phyloP scores from a whole-genome alignment of 1,140 invertebrate genomes.

The Drosophila cardini region DNA sequence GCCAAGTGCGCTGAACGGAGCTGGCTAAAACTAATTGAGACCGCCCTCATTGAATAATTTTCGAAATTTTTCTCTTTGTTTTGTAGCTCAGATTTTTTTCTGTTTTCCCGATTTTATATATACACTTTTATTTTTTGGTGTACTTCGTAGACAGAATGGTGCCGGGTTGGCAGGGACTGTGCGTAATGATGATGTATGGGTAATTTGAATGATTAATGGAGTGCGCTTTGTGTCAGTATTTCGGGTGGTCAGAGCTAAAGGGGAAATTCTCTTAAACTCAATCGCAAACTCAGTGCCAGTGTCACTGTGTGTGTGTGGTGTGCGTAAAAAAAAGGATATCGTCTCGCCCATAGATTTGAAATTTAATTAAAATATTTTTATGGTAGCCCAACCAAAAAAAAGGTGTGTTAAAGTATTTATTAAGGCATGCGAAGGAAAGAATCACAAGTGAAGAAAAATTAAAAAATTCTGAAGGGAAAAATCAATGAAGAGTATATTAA shows the following conservation, averaged over 20 bases:
- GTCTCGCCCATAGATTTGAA: slow-evolving; percentile 58
- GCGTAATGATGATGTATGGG: slow-evolving; percentile 81
- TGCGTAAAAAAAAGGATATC: slow-evolving; percentile 66
- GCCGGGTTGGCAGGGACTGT: slow-evolving; percentile 50
- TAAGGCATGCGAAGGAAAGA: slow-evolving; percentile 27
- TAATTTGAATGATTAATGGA: slow-evolving; percentile 82
- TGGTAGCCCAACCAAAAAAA: slow-evolving; percentile 54
- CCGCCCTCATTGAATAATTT: slow-evolving; percentile 83
- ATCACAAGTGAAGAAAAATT: slow-evolving; percentile 41
- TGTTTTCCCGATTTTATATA: slow-evolving; percentile 20
- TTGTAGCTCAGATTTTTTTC: slow-evolving; percentile 47
- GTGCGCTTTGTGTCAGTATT: slow-evolving; percentile 73
- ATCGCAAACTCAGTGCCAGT: not conserved
- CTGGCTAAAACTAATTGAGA: slow-evolving; percentile 80
- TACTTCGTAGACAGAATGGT: slow-evolving; percentile 63
- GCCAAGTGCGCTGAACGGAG: slow-evolving; percentile 13
- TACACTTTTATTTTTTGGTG: slow-evolving; percentile 41
- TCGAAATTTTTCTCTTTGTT: slow-evolving; percentile 54
- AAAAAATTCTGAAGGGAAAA: slow-evolving; percentile 13
- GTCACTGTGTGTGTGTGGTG: slow-evolving; percentile 31
- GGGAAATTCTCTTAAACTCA: slow-evolving; percentile 31
- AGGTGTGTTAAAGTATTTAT: slow-evolving; percentile 52
- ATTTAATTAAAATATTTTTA: slow-evolving; percentile 83
- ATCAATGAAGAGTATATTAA: not conserved
- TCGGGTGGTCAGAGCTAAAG: slow-evolving; percentile 65